phyloP scores from a whole-genome alignment of 2,888 invertebrate genomes.

The Sipha maydis region DNA sequence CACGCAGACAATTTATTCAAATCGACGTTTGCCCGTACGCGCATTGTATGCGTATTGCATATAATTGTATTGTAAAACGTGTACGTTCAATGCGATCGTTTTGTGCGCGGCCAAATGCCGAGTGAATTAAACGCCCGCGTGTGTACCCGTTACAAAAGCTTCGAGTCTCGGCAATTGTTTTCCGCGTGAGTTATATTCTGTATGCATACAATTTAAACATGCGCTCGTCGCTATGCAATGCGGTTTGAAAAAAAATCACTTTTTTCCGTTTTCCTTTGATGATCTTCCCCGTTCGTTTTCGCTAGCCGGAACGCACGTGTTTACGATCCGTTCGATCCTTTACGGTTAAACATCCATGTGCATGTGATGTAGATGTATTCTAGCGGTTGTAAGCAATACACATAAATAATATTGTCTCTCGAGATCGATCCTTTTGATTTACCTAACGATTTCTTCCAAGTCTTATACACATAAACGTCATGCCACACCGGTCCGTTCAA shows the following conservation, averaged over 20 bases:
- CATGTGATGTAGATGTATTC: no score
- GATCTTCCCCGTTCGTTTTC: not conserved
- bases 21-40: not conserved
- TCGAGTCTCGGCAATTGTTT: not conserved
- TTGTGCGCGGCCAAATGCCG: not conserved
- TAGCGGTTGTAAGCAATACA: not conserved
- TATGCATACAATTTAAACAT: no score
- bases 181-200: not conserved
- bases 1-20: not conserved
- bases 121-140: not conserved
- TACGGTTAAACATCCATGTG: not conserved
- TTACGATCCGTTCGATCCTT: not conserved
- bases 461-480: not conserved
- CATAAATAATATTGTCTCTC: not conserved
- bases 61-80: no score
- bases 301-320: not conserved
- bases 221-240: not conserved
- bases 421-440: conserved; percentile 11
- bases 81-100: no score
- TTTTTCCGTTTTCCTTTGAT: not conserved
- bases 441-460: not conserved
- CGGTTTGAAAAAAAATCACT: not conserved
- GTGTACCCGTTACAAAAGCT: not conserved
- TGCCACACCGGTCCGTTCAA: not conserved
- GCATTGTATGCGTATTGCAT: not conserved